These are phyloP conservation scores for Drosophila hamatofila DNA, from an alignment of 2,888 invertebrate genomes.

Conservation along the genomic window DNA sequence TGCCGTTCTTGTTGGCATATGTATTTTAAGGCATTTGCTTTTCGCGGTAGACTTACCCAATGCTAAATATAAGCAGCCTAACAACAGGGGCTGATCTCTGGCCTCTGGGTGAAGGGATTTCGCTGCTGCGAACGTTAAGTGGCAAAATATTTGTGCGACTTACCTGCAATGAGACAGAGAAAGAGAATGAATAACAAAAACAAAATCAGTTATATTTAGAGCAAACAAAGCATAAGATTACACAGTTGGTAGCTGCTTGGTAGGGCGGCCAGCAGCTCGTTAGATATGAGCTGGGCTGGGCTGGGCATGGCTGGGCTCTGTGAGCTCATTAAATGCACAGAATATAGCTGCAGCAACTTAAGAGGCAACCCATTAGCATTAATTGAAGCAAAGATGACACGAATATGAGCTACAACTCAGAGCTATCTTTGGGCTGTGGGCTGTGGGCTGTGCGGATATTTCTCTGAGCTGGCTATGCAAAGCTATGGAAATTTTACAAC, in stretches of 20 bases:
- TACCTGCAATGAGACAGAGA: constrained; percentile 67
- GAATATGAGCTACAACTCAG: constrained; percentile 37
- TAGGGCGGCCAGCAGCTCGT: constrained; percentile 21
- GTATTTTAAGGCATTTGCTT: constrained; percentile 54
- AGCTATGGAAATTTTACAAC: constrained; percentile 20
- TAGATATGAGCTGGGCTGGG: constrained; percentile 38
- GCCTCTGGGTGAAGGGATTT: constrained; percentile 8
- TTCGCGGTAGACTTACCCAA: constrained; percentile 44
- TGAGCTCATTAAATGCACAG: constrained; percentile 51
- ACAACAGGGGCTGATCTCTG: constrained; percentile 38
- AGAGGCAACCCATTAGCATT: constrained; percentile 62
- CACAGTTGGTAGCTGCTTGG: constrained; percentile 1
- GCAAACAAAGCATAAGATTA: constrained; percentile 40
- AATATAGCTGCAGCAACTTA: constrained; percentile 47
- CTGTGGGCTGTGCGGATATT: background rate
- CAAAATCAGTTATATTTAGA: constrained; percentile 67
- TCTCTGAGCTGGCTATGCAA: background rate
- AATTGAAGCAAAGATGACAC: constrained; percentile 64
- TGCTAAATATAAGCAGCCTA: constrained; percentile 48
- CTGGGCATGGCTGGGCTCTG: constrained; percentile 20
- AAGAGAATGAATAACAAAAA: constrained; percentile 24
- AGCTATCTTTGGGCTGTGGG: background rate
- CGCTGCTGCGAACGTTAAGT: constrained; percentile 38
- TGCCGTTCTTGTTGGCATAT: constrained; percentile 1
- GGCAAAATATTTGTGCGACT: constrained; percentile 62